Conservation (phyloP, 2,888 invertebrate genomes). For the Rhaphigaster nebulosa region DNA sequence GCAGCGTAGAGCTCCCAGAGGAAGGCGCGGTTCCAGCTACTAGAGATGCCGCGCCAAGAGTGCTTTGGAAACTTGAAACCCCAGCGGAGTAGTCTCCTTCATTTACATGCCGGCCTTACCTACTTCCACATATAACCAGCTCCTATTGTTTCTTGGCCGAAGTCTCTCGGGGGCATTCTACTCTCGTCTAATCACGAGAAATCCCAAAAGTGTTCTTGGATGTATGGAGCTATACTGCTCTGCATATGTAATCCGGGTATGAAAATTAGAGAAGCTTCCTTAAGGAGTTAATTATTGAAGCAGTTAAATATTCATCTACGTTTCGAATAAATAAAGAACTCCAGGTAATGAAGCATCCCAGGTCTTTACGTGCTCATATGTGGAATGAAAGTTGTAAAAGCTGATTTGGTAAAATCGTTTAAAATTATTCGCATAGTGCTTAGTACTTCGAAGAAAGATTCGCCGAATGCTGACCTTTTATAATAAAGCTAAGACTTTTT, state of each 20-base stretch:
- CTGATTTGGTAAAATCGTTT: no score
- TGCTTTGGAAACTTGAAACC: constrained; percentile 34
- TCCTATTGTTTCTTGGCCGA: constrained; percentile 25
- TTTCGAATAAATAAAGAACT: no score
- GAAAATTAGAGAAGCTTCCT: background rate
- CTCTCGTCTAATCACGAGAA: background rate
- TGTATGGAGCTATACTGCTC: background rate
- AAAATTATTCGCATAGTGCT: no score
- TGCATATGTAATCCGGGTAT: background rate
- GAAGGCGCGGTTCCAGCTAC: background rate
- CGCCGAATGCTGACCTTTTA: no score
- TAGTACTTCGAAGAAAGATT: no score
- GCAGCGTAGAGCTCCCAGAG: background rate
- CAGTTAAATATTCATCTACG: background rate
- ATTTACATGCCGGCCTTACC: constrained; percentile 40
- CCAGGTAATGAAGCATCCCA: no score
- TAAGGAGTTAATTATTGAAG: background rate
- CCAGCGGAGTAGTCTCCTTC: background rate
- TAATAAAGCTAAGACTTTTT: no score
- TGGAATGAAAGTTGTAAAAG: no score
- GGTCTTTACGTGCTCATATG: no score
- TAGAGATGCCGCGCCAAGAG: background rate
- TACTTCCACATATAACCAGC: constrained; percentile 9
- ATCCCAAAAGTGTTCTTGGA: constrained; percentile 14
- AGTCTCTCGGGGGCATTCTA: background rate